These are phyloP conservation scores for Rhaphigaster nebulosa DNA, from an alignment of 2,888 invertebrate genomes.

Conservation along the genomic window DNA sequence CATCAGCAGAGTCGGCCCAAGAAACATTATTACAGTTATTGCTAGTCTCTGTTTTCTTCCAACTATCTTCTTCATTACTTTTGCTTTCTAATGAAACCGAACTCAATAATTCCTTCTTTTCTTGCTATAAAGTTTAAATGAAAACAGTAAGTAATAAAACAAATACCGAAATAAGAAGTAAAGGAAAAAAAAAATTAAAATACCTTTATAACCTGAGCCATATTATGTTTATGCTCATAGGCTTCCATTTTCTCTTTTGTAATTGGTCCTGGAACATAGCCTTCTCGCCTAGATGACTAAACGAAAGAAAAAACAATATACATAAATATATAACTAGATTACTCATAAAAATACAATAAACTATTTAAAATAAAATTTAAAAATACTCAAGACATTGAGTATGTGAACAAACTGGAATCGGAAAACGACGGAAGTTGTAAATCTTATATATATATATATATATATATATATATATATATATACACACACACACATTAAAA, in stretches of 20 bases:
- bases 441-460: too few relatives aligned
- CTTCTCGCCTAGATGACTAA: slow-evolving; percentile 62
- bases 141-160: background rate
- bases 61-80: slow-evolving; percentile 48
- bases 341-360: background rate
- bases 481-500: too few relatives aligned
- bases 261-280: slow-evolving; percentile 74
- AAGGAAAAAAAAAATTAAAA: too few relatives aligned
- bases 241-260: slow-evolving; percentile 75
- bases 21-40: slow-evolving; percentile 9
- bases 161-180: background rate
- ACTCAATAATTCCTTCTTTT: slow-evolving; percentile 53
- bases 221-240: slow-evolving; percentile 70
- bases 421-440: too few relatives aligned
- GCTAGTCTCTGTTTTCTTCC: slow-evolving; percentile 53
- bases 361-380: background rate
- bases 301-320: background rate
- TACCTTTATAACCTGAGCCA: slow-evolving; percentile 45
- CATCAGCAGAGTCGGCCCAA: slow-evolving; percentile 55
- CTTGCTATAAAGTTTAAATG: background rate
- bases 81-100: slow-evolving; percentile 25
- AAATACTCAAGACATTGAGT: too few relatives aligned
- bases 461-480: too few relatives aligned
- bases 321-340: background rate
- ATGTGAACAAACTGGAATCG: too few relatives aligned